Base-by-base conservation (phyloP, 2,797 vertebrate species). In the Oryzias dopingdopingensis region DNA sequence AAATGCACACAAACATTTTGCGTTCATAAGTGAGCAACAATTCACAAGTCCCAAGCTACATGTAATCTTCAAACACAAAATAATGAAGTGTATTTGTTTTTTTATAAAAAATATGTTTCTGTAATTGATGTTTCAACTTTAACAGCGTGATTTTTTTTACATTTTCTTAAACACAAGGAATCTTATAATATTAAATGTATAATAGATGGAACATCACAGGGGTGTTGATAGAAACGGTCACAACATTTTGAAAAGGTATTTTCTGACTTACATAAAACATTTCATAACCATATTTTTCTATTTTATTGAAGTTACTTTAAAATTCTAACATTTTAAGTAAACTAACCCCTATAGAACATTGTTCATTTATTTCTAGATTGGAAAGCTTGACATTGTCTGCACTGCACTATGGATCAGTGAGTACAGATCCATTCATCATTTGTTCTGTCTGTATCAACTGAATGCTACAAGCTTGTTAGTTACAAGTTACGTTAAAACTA, bases 321-420 rank as follows among this genome's bases (percentile, higher is more conserved):
- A 12, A 14, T 22, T 14, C 44, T 20, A 20, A 12, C 4, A 7
- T 13, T 5, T 22, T 23, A 13, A 52, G 12, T 15, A 13, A 10
- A 12, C 4, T 3, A 15, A 42, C 14, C 24, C 40, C 43, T 37
- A 1, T 45, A 42, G 37, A 54, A 51, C 14, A 5, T 17, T 20
- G 13, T 4, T 52, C 7, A 17, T 45, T 56, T 49, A 42, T 64
- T 52, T 80, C 2, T 53, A 88, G 84, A 81, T 72, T 22, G 45
- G 37, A 40, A 42, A 15, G 18, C 2, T 26, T 41, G 72, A 72
- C 16, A 56, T 24, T 44, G 56, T 58, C 54, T 17, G 20, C 47
- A 60, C 20, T 56, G 52, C 68, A 86, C n/a, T 72, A 93, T 93
- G 92, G 92, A 93, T 56, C 86, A 79, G 92, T 93, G 58, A 92